Percentiles rank a stretch among this genome's conserved stretches.
Conservation (phyloP, 2,113 vertebrate genomes). For the Tupaia chinensis region DNA sequence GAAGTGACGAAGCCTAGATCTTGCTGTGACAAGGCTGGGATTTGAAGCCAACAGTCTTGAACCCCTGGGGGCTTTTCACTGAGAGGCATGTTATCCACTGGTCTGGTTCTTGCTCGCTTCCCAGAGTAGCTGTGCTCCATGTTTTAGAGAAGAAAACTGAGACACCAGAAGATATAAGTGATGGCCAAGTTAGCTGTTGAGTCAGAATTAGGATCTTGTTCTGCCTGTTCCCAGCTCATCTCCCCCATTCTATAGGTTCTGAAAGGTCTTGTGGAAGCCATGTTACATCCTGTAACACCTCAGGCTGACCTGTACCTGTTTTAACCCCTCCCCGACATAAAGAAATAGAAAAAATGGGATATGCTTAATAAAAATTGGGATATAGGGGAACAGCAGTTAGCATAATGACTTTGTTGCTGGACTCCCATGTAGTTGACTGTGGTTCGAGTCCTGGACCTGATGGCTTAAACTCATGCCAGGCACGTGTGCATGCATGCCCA, state of each 20-base stretch:
- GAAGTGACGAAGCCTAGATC: not conserved
- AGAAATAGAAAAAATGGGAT: not conserved
- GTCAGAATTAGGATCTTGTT: not conserved
- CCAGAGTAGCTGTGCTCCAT: not conserved
- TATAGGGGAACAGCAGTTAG: too few species aligned
- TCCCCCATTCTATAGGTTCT: not conserved
- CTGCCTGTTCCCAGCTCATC: not conserved
- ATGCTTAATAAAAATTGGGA: too few species aligned
- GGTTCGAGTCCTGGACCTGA: too few species aligned
- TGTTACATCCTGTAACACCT: not conserved
- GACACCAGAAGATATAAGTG: not conserved
- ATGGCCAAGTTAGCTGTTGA: not conserved
- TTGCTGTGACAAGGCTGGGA: not conserved
- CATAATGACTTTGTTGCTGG: too few species aligned
- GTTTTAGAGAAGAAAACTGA: slow-evolving; percentile 22
- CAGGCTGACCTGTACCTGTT: not conserved
- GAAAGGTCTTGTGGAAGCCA: not conserved
- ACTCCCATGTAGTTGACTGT: too few species aligned
- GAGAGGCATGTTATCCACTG: not conserved
- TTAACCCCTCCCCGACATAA: not conserved
- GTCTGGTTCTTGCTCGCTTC: not conserved
- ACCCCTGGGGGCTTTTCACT: not conserved
- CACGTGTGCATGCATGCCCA: too few species aligned
- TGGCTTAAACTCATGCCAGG: too few species aligned
- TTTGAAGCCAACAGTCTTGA: slow-evolving; percentile 15